Evolutionary conservation across 2,888 invertebrate genomes (phyloP).

Genomic region (Aleiodes leptofemur): DNA sequence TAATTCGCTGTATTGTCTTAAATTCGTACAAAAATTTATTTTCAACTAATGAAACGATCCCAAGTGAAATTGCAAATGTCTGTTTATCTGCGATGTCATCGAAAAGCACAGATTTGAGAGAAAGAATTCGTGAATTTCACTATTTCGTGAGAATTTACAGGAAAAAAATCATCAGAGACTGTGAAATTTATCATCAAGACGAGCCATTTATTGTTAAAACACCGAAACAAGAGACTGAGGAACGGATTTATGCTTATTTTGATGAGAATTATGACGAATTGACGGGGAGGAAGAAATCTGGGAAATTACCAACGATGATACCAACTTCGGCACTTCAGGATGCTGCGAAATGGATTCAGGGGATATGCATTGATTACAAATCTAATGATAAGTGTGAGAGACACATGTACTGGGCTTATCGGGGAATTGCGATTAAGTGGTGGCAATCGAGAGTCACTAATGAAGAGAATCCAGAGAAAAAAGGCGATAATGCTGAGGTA

Average conservation of each 20-base stretch:
- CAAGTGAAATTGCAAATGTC: neutral
- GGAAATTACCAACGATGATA: neutral
- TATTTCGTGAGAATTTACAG: neutral
- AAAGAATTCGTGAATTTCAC: neutral
- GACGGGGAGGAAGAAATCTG: neutral
- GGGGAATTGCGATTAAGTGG: neutral
- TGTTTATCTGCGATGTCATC: slow-evolving; percentile 12
- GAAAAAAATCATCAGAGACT: slow-evolving; percentile 6
- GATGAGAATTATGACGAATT: neutral
- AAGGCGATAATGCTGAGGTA: neutral
- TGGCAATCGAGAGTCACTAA: slow-evolving; percentile 2
- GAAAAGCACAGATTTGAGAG: slow-evolving; percentile 6
- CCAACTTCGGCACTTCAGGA: slow-evolving; percentile 1
- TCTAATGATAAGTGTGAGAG: slow-evolving; percentile 16
- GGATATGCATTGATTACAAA: neutral
- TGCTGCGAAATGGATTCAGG: neutral
- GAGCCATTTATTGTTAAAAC: neutral
- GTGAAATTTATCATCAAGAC: neutral
- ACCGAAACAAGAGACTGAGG: slow-evolving; percentile 6
- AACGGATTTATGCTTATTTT: neutral
- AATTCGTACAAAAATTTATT: slow-evolving; percentile 3
- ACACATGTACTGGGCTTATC: slow-evolving; percentile 8
- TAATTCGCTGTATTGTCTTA: neutral
- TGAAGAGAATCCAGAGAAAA: neutral
- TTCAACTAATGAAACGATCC: neutral